Conservation (phyloP, 2,797 vertebrate species). For the Mycteria americana region DNA sequence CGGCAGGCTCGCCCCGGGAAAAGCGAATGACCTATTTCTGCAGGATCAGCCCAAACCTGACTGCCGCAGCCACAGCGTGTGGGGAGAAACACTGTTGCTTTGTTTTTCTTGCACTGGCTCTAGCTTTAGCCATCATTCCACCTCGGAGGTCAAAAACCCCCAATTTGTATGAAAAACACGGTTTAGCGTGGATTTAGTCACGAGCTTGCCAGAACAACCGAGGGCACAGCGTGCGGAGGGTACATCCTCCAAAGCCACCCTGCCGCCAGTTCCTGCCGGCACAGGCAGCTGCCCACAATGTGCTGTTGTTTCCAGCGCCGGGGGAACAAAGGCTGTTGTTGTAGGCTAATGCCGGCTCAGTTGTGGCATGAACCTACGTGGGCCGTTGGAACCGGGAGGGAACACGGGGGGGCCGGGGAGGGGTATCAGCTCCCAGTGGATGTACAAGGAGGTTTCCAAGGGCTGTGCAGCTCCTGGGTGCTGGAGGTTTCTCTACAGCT, state of each 20-base stretch:
- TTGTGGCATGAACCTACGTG: not conserved
- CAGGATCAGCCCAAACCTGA: not conserved
- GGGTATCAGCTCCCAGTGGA: not conserved
- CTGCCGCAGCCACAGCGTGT: rapidly evolving
- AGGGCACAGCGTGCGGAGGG: not conserved
- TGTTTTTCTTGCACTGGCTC: not conserved
- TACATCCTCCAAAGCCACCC: not conserved
- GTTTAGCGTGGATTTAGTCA: not conserved
- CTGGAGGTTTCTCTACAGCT: not conserved
- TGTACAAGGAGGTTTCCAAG: not conserved
- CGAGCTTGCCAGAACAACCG: not conserved
- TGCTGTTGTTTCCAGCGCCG: not conserved
- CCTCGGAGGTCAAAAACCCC: not conserved
- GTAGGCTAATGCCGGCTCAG: slow-evolving; percentile 4
- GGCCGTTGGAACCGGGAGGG: not conserved
- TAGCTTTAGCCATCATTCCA: not conserved
- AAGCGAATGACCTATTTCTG: not conserved
- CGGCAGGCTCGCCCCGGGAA: rapidly evolving
- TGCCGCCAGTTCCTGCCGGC: not conserved
- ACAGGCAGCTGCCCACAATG: slow-evolving; percentile 42
- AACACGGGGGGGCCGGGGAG: rapidly evolving
- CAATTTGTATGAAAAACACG: rapidly evolving
- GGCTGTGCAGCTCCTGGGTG: not conserved
- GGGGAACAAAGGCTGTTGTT: slow-evolving; percentile 25
- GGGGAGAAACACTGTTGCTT: not conserved